Evolutionary conservation across 2,888 invertebrate species (phyloP).

Genomic region (Callinectes sapidus): DNA sequence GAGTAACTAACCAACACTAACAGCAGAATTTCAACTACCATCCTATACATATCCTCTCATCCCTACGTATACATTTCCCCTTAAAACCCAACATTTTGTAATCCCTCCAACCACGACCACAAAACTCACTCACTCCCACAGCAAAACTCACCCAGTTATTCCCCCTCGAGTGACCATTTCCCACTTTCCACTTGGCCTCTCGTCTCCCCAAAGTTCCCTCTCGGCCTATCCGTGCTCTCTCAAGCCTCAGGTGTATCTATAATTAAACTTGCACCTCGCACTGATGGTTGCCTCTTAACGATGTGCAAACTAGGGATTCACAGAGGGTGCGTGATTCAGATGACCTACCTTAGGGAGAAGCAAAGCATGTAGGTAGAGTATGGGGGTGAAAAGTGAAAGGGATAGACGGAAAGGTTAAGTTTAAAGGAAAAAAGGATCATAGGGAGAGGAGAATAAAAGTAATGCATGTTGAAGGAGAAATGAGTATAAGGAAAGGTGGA

Average conservation of each 20-base stretch:
- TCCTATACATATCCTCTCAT: not conserved
- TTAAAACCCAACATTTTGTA: not conserved
- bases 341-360: not conserved
- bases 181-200: not conserved
- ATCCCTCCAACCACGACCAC: not conserved
- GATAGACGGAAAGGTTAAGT: not conserved
- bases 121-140: not conserved
- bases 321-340: not conserved
- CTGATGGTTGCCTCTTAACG: constrained; percentile 13
- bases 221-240: not conserved
- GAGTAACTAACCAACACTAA: not conserved
- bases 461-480: too few relatives aligned
- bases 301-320: constrained; percentile 8
- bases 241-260: constrained; percentile 13
- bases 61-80: not conserved
- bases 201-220: not conserved
- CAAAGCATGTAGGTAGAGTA: not conserved
- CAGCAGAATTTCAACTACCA: not conserved
- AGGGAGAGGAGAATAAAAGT: too few relatives aligned
- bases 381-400: not conserved
- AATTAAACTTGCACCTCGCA: not conserved
- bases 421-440: not conserved
- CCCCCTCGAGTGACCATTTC: not conserved
- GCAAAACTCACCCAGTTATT: not conserved
- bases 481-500: too few relatives aligned